Evolutionary conservation across 1,140 invertebrate species (phyloP), one percentile per base, ranked within the genome.

Genomic region (Calephelis nemesis): DNA sequence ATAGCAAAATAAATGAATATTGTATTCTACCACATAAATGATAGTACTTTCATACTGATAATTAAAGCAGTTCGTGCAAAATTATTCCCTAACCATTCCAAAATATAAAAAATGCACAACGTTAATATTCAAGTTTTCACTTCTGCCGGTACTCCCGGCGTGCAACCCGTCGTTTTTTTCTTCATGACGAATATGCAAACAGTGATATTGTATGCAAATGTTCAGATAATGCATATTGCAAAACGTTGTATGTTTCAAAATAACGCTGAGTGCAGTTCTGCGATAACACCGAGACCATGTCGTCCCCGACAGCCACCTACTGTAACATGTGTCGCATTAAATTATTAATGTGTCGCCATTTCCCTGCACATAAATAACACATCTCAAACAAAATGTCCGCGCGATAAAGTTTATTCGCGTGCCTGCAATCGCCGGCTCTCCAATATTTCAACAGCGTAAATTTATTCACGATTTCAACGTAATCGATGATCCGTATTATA

Each of bases 381-480:
- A 19, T 30, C 15, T 39, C 52, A 58, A 58, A 58, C 19, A 52
- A 52, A 52, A 52, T 52, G 50, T 52, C 50, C 7, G 1, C 8
- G 8, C 50, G 50, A 52, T 15, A 52, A 52, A 52, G 52, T 58
- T 15, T 19, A 58, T 58, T 58, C 19, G 5, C 52, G 52, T 9
- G 50, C 15, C 39, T 9, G 19, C 52, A 9, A 58, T 58, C 19
- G 52, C 52, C 52, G 19, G 19, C 30, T 15, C 52, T 58, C 19
- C 52, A 39, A 58, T 58, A 58, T 58, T 58, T 58, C 52, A 30
- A 11, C 52, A 58, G 15, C 52, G 52, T 15, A 30, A 19, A 58
- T 58, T 58, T 58, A 58, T 58, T 39, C 30, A 39, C 15, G 15
- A 19, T 58, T 58, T 58, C 52, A 39, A 30, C 9, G 52, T 30